Base-by-base conservation (phyloP, 1,140 invertebrate species). In the Stenopsyche tienmushanensis region DNA sequence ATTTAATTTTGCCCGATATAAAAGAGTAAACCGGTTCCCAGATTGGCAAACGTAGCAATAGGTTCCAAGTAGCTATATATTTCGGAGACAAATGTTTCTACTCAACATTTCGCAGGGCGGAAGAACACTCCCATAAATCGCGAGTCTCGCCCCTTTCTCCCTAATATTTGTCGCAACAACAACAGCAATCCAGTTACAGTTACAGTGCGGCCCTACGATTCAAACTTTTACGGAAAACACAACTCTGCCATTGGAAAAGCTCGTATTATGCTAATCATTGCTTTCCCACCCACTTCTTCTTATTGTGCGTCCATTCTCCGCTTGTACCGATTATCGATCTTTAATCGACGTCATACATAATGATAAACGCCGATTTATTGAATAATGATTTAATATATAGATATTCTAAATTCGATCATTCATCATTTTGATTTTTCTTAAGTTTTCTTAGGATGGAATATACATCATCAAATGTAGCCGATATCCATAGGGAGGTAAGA, bases 121-220 rank as follows among this genome's bases (percentile, higher is more conserved):
- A 60, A 45, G 57, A 47, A 60, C 57, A 20, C 24, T 60, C 57
- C 20, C 57, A 60, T 60, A 60, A 60, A 60, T 60, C 39, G 20
- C 23, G 3, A 13, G 57, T 23, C 57, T 15, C 41, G 15, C 42
- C 39, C 24, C 17, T 47, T 26, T 23, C 52, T n/a, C 23, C 5
- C 52, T 25, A 29, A 54, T 54, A 44, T 45, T 45, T 44, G 39
- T 45, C 39, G 41, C 57, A 60, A 44, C 57, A 45, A 60, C 57
- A 45, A 60, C 57, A 47, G 7, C 57, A 41, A 34, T 34, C 54
- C 26, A 34, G 47, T 24, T 34, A 21, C 47, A 42, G 41, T 42
- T 42, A 42, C 2, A 50, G 15, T 1, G 15, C 53, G n/a, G 29
- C 44, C 44, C 17, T 47, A 17, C 29, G 13, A 13, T 34, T 34